Evolutionary conservation across 1,140 invertebrate species (phyloP), one percentile per base, ranked within the genome.

Genomic region (Nebria ingens): DNA sequence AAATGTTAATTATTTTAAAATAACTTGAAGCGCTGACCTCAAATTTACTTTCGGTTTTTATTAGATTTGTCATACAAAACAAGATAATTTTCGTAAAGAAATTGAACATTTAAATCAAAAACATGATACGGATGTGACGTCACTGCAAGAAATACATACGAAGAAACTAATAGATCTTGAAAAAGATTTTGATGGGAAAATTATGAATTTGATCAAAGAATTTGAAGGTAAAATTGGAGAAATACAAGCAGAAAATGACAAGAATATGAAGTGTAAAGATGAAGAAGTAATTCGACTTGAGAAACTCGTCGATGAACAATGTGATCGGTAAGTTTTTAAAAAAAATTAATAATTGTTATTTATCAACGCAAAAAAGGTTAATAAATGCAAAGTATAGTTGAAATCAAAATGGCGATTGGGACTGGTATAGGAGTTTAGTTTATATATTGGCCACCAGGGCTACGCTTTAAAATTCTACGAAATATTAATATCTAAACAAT

Each of bases 251-350:
- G 29, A 54, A 2, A 11, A 11, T 40, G 52, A 54, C 1, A 54
- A 38, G 19, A 25, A 38, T 19, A 17, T 38, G 1, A 34, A 19
- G 2, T 38, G 29, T 15, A 34, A 15, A 4, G 29, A 54, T 34
- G 23, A 34, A 6, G 52, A 54, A 34, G 38, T 54, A n/a, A 25
- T 15, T 9, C 11, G 29, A 38, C 25, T 54, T 6, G 52, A 54
- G 19, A 54, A 29, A 11, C 4, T 54, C 4, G 2, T 54, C 13
- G 23, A 54, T 11, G 52, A 38, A 19, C 52, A 54, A 40, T 54
- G 52, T 20, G 52, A 40, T 11, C 3, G 50, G 50, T 51, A 6
- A 6, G 11, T 21, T 21, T 49, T 51, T 20, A 21, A 4, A 20
- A 21, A 20, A 51, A 21, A 11, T 51, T 6, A 9, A 20, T 9